Percentiles rank a stretch among this genome's conserved stretches.
phyloP scores from a whole-genome alignment of 2,888 invertebrate species.

The Mesochorus sp. region DNA sequence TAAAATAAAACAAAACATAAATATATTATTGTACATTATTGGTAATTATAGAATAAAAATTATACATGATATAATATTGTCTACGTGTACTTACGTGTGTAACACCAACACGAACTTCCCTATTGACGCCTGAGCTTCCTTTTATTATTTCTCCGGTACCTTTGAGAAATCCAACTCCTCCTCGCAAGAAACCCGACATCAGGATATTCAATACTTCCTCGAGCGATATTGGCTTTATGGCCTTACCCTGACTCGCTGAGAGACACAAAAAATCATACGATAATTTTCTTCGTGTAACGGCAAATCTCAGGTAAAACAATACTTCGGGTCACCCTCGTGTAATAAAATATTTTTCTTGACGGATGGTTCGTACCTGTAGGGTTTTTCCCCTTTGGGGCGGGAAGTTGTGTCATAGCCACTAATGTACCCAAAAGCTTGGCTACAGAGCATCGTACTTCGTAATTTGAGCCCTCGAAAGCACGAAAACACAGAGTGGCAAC shows the following conservation, averaged over 20 bases:
- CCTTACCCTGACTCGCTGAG: slow-evolving; percentile 85
- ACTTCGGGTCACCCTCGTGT: background rate
- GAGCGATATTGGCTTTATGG: slow-evolving; percentile 88
- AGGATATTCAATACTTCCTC: slow-evolving; percentile 96
- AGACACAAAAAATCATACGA: too few relatives aligned
- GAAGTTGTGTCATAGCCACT: slow-evolving; percentile 92
- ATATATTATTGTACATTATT: too few relatives aligned
- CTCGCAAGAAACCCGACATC: slow-evolving; percentile 96
- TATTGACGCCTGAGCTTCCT: slow-evolving; percentile 95
- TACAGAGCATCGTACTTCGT: slow-evolving; percentile 95
- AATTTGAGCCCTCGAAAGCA: slow-evolving; percentile 95
- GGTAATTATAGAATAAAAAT: background rate
- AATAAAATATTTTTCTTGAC: slow-evolving; percentile 21
- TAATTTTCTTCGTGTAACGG: too few relatives aligned
- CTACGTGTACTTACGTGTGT: slow-evolving; percentile 93
- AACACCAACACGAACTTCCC: slow-evolving; percentile 98
- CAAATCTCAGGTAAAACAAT: too few relatives aligned
- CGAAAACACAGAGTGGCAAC: slow-evolving; percentile 95
- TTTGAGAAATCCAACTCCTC: slow-evolving; percentile 96
- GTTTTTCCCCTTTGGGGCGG: slow-evolving; percentile 83
- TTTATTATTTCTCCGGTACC: slow-evolving; percentile 97
- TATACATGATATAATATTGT: too few relatives aligned
- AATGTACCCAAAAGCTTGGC: slow-evolving; percentile 95
- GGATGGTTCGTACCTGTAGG: slow-evolving; percentile 81
- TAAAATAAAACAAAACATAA: too few relatives aligned